Evolutionary conservation across 2,113 vertebrate genomes (phyloP).

Genomic region (Pangasianodon gigas): DNA sequence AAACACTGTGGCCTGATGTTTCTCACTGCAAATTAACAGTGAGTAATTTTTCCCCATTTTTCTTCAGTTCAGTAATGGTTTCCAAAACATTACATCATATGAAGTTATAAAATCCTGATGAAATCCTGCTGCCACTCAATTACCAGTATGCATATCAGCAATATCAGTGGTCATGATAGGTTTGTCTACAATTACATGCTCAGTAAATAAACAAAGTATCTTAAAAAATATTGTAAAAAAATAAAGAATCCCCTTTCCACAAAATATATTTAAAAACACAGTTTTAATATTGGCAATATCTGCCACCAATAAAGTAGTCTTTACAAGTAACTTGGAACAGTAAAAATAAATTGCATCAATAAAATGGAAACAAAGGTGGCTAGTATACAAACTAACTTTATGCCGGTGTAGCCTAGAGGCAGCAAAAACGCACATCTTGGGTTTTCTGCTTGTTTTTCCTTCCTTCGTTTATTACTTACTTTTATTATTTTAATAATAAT

Average conservation of each 20-base stretch:
- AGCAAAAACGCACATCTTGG: background rate
- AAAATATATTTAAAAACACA: background rate
- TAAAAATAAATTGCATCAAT: conserved; percentile 10
- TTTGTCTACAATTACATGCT: too few species aligned
- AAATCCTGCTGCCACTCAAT: background rate
- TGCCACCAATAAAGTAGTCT: background rate
- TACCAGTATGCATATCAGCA: background rate
- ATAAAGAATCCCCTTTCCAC: too few species aligned
- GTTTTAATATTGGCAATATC: background rate
- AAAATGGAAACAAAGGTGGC: background rate
- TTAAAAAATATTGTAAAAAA: background rate
- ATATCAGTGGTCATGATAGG: background rate
- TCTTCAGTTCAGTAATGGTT: background rate
- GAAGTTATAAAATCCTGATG: background rate
- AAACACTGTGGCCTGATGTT: background rate
- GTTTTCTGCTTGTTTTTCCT: background rate
- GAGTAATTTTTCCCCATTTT: background rate
- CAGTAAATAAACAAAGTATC: background rate
- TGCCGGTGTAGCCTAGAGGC: too few species aligned
- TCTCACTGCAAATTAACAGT: background rate
- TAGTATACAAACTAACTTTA: background rate
- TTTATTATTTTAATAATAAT: background rate
- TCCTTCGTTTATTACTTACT: background rate
- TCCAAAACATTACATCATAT: background rate
- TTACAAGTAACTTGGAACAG: background rate